Percentiles rank a stretch among this genome's conserved stretches.
phyloP scores from a whole-genome alignment of 2,113 vertebrate species.

The Trogon surrucura region DNA sequence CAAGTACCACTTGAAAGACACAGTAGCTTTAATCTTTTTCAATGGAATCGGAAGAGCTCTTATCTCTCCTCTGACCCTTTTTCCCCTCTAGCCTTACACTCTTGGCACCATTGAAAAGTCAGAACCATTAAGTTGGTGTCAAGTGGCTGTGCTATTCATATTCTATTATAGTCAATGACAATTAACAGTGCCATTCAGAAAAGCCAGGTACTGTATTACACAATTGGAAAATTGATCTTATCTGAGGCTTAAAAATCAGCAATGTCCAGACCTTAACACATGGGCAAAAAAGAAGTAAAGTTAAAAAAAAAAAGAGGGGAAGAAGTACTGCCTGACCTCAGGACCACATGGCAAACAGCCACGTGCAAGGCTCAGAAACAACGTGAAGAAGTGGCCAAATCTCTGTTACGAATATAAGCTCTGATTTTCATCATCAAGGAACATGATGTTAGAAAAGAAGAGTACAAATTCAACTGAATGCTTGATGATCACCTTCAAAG shows the following conservation, averaged over 20 bases:
- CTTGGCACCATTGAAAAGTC: conserved; percentile 75
- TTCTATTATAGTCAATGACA: conserved; percentile 89
- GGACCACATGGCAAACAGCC: neutral
- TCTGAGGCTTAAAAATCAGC: conserved; percentile 48
- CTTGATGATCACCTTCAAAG: conserved; percentile 51
- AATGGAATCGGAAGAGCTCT: conserved; percentile 60
- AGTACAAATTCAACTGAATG: neutral
- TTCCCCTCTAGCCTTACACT: conserved; percentile 59
- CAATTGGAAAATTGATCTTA: conserved; percentile 75
- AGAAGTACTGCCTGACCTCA: neutral
- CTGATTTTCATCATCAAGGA: neutral
- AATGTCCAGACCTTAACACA: neutral
- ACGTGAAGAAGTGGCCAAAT: neutral
- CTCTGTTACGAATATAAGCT: neutral
- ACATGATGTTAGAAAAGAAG: neutral
- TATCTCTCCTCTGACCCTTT: conserved; percentile 65
- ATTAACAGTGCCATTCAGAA: conserved; percentile 86
- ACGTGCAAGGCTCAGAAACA: neutral
- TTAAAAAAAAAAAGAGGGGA: neutral
- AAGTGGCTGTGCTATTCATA: conserved; percentile 83
- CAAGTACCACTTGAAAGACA: conserved; percentile 54
- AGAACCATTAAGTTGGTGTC: conserved; percentile 84
- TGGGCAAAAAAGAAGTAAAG: neutral
- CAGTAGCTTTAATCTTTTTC: conserved; percentile 55
- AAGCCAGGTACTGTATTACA: conserved; percentile 80